Evolutionary conservation across 2,797 vertebrate genomes (phyloP).

Genomic region (Octomys mimax): DNA sequence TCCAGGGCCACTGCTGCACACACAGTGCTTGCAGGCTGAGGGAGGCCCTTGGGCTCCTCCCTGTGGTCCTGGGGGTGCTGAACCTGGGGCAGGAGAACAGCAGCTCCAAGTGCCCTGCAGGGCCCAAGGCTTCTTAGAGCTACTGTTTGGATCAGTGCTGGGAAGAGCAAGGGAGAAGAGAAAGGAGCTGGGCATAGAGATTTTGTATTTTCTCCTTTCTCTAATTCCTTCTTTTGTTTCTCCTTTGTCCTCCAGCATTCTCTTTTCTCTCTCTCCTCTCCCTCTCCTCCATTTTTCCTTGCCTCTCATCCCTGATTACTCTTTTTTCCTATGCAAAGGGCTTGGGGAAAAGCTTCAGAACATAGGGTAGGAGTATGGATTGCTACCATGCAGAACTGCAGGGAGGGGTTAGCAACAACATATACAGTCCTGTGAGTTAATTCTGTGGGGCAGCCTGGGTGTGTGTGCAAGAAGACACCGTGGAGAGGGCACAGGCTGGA

Average conservation of each 20-base stretch:
- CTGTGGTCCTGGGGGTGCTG: neutral
- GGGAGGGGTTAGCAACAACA: neutral
- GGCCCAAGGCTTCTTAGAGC: neutral
- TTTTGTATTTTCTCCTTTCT: neutral
- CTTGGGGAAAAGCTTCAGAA: neutral
- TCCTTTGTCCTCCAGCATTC: neutral
- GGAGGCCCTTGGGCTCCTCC: accelerated
- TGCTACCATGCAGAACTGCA: neutral
- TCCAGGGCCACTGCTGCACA: accelerated
- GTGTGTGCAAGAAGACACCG: neutral
- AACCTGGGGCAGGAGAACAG: neutral
- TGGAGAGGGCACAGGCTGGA: neutral
- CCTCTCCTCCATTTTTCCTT: neutral
- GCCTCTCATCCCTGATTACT: neutral
- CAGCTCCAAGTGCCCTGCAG: neutral
- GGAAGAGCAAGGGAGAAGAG: neutral
- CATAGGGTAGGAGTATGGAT: neutral
- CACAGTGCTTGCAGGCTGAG: neutral
- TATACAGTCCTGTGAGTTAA: accelerated
- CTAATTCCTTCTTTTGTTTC: neutral
- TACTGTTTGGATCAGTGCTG: neutral
- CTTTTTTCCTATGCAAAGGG: neutral
- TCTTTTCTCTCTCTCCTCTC: neutral
- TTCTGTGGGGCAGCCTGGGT: neutral
- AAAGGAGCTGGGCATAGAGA: neutral